These are phyloP conservation scores for Syndactyla subalaris DNA, from an alignment of 2,797 vertebrate genomes.

Conservation along the genomic window DNA sequence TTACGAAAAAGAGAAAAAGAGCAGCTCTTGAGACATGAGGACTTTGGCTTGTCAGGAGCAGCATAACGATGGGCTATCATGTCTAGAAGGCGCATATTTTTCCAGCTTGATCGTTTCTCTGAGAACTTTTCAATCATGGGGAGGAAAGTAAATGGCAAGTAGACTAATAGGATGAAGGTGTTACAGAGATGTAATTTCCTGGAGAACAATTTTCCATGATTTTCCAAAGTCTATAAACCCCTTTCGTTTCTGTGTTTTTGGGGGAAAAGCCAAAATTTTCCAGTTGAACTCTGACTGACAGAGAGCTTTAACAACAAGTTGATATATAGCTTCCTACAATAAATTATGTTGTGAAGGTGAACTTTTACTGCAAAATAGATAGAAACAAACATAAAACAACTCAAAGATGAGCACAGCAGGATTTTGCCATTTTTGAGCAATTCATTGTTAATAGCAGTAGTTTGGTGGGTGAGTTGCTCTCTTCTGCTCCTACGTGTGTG, in stretches of 20 bases:
- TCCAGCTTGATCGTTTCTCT: not conserved
- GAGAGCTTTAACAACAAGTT: not conserved
- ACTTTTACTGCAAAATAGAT: not conserved
- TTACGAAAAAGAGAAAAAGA: not conserved
- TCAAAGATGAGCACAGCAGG: not conserved
- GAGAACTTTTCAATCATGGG: not conserved
- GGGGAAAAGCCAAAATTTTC: not conserved
- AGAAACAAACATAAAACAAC: not conserved
- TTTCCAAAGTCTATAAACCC: not conserved
- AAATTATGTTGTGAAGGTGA: not conserved
- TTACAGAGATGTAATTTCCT: constrained; percentile 35
- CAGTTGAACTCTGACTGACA: not conserved
- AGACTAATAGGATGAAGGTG: not conserved
- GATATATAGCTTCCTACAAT: not conserved
- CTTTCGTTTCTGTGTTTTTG: not conserved
- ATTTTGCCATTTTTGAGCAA: not conserved
- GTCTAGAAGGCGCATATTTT: not conserved
- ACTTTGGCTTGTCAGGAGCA: not conserved
- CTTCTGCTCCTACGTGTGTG: not conserved
- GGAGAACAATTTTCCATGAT: not conserved
- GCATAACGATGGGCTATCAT: not conserved
- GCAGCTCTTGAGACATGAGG: not conserved
- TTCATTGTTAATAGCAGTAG: not conserved
- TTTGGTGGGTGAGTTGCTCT: not conserved
- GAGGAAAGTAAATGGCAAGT: not conserved